Conservation (phyloP, 2,113 vertebrate genomes). For the Bufo bufo region DNA sequence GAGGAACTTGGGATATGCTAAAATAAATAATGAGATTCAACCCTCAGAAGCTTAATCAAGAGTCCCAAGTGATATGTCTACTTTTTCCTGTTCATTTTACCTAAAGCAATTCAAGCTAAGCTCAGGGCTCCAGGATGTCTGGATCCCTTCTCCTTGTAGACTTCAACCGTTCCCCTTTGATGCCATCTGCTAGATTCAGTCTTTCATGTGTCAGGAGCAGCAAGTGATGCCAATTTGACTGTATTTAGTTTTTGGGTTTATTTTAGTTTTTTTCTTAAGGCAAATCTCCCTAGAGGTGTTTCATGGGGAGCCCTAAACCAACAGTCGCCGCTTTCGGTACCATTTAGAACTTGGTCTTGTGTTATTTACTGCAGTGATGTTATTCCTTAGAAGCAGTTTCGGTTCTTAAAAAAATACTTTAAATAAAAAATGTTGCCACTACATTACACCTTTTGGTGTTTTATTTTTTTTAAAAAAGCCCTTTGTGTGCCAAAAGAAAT, state of each 20-base stretch:
- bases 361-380: no score
- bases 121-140: constrained; percentile 55
- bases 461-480: no score
- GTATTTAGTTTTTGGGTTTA: neutral
- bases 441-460: no score
- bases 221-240: constrained; percentile 45
- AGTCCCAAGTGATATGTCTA: constrained; percentile 47
- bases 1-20: constrained; percentile 21
- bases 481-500: no score
- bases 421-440: no score
- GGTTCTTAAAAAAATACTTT: no score
- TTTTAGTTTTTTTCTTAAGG: constrained; percentile 21
- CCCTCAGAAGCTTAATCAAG: constrained; percentile 23
- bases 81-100: constrained; percentile 8
- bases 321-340: no score
- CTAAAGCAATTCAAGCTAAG: constrained; percentile 46
- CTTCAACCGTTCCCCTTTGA: constrained; percentile 40
- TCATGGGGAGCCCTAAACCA: neutral
- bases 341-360: no score
- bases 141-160: constrained; percentile 43
- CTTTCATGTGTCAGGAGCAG: constrained; percentile 41
- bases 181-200: constrained; percentile 49
- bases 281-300: neutral
- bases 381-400: no score
- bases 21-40: constrained; percentile 30